Base-by-base conservation (phyloP, 2,113 vertebrate genomes). In the Triplophysa tibetana region DNA sequence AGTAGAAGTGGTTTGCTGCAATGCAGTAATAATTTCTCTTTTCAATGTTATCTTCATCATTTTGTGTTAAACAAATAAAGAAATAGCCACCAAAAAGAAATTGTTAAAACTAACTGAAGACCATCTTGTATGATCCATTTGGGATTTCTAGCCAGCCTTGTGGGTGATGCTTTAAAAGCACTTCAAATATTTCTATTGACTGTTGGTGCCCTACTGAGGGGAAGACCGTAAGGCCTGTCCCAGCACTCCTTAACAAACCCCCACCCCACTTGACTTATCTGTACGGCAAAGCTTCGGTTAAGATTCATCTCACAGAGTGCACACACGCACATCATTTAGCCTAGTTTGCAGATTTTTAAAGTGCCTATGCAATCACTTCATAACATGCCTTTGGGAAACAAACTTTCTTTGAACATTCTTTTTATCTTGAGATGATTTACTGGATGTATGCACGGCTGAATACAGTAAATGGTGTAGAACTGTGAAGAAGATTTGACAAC, bases 301-400 rank as follows among this genome's bases (percentile, higher is more conserved):
- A 83, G 52, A 88, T 84, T 88, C 82, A 48, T 74, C 86, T 86
- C 86, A 86, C 85, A 85, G 75, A 50, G 19, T 7, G 29, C 24
- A 33, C 29, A n/a, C 76, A 69, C 65, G 54, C 69, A 45, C 33
- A 72, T 67, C 73, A 84, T 87, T 54, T 70, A 85, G 82, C 82
- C 68, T 80, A 76, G 56, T 26, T 45, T 86, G 84, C 80, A 83
- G 74, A 83, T 89, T 85, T 26, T 6, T 63, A 85, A 88, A 56
- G 65, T 86, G 85, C 84, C 82, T 84, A 88, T 81, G 77, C 54
- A 23, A 80, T 75, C 77, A 76, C 73, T 86, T 85, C 29, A 74
- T 23, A 81, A 78, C 69, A 82, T 63, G 64, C 82, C 78, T 80
- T 61, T 48, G 79, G 76, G 78, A 77, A 54, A 77, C 38, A 64